Percentiles rank a stretch among this genome's conserved stretches.
phyloP scores from a whole-genome alignment of 2,797 vertebrate species.

The Pristis pectinata region DNA sequence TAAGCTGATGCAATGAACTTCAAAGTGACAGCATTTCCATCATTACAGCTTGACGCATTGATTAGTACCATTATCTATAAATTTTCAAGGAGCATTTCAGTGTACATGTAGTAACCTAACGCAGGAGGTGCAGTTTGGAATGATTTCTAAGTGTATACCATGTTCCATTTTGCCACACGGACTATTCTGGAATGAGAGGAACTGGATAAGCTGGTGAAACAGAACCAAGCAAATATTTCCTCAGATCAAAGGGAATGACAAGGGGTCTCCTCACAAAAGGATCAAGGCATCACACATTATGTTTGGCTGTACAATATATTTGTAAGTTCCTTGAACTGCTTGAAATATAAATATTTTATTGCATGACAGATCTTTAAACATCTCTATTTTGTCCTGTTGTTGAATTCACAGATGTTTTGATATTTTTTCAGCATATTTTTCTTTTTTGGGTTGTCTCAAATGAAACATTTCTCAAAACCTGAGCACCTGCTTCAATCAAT shows the following conservation, averaged over 20 bases:
- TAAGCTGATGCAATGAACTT: too few relatives aligned
- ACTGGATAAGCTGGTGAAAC: not conserved
- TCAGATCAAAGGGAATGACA: not conserved
- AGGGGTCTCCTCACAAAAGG: not conserved
- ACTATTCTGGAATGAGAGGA: too few relatives aligned
- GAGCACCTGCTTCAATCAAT: not conserved
- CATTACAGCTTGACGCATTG: too few relatives aligned
- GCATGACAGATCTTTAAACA: not conserved
- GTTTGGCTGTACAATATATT: not conserved
- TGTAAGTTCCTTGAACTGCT: not conserved
- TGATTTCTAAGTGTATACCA: too few relatives aligned
- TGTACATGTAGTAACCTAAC: too few relatives aligned
- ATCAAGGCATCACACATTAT: not conserved
- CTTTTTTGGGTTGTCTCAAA: not conserved
- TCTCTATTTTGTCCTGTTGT: not conserved
- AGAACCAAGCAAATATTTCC: not conserved
- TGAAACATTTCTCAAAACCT: not conserved
- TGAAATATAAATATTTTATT: conserved; percentile 18
- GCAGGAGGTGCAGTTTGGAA: too few relatives aligned
- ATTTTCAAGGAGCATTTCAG: too few relatives aligned
- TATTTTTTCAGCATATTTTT: not conserved
- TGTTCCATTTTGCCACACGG: too few relatives aligned
- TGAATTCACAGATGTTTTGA: not conserved
- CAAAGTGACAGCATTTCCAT: too few relatives aligned
- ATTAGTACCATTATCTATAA: too few relatives aligned